phyloP scores from a whole-genome alignment of 2,888 invertebrate species.

The Gibbula magus region DNA sequence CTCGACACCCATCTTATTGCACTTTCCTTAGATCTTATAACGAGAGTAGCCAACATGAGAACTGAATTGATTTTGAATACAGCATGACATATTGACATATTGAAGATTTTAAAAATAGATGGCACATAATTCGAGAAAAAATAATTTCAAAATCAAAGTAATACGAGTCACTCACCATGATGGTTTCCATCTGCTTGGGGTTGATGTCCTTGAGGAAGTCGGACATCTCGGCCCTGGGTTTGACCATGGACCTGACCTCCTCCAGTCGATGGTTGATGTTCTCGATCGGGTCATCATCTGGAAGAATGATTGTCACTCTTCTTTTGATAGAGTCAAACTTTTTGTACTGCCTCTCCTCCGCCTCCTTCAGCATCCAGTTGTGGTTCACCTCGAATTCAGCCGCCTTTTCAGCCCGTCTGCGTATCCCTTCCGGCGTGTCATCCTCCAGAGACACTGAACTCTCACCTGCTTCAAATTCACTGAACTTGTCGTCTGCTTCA shows the following conservation, averaged over 20 bases:
- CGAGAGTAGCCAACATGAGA: too few relatives aligned
- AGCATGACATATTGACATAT: too few relatives aligned
- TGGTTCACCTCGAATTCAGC: conserved; percentile 65
- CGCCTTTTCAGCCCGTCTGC: conserved; percentile 51
- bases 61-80: too few relatives aligned
- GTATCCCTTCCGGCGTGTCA: conserved; percentile 42
- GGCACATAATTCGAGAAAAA: too few relatives aligned
- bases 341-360: conserved; percentile 50
- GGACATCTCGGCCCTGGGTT: conserved; percentile 56
- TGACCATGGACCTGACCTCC: conserved; percentile 64
- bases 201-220: conserved; percentile 55
- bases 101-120: too few relatives aligned
- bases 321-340: conserved; percentile 51
- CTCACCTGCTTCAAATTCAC: conserved; percentile 4
- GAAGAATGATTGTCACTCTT: conserved; percentile 59
- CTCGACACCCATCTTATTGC: too few relatives aligned
- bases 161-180: conserved; percentile 51
- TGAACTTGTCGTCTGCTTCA: conserved; percentile 7
- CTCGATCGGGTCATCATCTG: conserved; percentile 63
- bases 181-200: conserved; percentile 53
- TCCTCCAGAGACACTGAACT: neutral
- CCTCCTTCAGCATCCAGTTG: conserved; percentile 65
- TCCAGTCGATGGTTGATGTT: conserved; percentile 58
- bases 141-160: neutral
- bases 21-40: too few relatives aligned